Percentiles rank a stretch among this genome's conserved stretches.
Evolutionary conservation across 2,113 vertebrate species (phyloP).

Genomic region (Coptodon bakossiorum): DNA sequence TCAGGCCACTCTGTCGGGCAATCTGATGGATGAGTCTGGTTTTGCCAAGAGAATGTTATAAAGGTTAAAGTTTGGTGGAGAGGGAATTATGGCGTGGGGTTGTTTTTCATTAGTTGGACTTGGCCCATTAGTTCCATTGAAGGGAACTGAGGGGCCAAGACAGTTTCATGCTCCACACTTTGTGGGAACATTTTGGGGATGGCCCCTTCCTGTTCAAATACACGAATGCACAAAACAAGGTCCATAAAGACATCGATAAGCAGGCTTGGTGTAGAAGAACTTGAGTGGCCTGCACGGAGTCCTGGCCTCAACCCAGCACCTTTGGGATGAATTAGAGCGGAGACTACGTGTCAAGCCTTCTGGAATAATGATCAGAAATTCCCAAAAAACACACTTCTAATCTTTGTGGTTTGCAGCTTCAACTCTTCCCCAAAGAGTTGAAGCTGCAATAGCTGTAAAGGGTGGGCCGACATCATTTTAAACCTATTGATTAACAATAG

Average conservation of each 20-base stretch:
- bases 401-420: not conserved
- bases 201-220: not conserved
- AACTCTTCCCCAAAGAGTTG: not conserved
- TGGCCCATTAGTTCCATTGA: not conserved
- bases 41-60: not conserved
- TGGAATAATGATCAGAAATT: not conserved
- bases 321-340: not conserved
- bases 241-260: not conserved
- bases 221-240: not conserved
- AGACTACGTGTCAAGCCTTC: not conserved
- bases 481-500: not conserved
- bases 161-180: not conserved
- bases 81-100: not conserved
- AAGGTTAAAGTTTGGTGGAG: not conserved
- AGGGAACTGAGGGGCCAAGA: not conserved
- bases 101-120: not conserved
- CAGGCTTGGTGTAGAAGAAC: not conserved
- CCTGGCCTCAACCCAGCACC: not conserved
- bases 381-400: not conserved
- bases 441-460: not conserved
- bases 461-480: not conserved
- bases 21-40: not conserved
- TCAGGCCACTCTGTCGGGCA: not conserved
- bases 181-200: not conserved
- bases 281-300: not conserved